phyloP scores from a whole-genome alignment of 2,797 vertebrate species.

The Taenioides sp. region DNA sequence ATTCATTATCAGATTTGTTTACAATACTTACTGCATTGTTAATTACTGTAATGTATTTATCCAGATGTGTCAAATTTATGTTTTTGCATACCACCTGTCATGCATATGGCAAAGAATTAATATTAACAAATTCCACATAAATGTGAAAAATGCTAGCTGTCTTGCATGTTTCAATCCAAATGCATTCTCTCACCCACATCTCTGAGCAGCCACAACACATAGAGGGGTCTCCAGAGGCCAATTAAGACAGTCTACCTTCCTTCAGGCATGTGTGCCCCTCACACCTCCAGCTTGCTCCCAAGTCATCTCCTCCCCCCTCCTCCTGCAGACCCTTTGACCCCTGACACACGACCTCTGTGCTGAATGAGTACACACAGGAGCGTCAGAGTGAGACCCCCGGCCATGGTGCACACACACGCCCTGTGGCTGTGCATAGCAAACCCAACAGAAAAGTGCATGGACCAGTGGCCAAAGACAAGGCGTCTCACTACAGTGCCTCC shows the following conservation, averaged over 20 bases:
- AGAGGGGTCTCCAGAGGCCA: slow-evolving; percentile 68
- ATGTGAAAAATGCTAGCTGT: neutral
- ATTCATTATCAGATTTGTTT: neutral
- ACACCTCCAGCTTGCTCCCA: slow-evolving; percentile 9
- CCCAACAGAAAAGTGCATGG: slow-evolving; percentile 53
- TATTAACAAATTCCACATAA: neutral
- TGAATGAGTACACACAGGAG: slow-evolving; percentile 82
- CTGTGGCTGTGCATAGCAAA: slow-evolving; percentile 47
- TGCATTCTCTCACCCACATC: slow-evolving; percentile 19
- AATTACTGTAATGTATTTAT: neutral
- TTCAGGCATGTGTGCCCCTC: slow-evolving; percentile 48
- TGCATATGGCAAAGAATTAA: neutral
- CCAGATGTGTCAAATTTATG: neutral
- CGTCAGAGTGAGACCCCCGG: slow-evolving; percentile 69
- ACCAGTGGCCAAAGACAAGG: slow-evolving; percentile 53
- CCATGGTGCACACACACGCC: slow-evolving; percentile 41
- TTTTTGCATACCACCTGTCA: neutral
- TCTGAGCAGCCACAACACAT: slow-evolving; percentile 27
- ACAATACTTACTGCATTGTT: neutral
- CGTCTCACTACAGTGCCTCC: slow-evolving; percentile 27
- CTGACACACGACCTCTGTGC: slow-evolving; percentile 81
- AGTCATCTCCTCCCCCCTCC: slow-evolving; percentile 34
- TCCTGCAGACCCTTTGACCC: slow-evolving; percentile 72
- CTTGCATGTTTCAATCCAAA: slow-evolving; percentile 23
- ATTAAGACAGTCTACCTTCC: slow-evolving; percentile 78